These are phyloP conservation scores for Beroe ovata DNA, from an alignment of 37 sponge, comb jelly and placozoan species.

Conservation along the genomic window DNA sequence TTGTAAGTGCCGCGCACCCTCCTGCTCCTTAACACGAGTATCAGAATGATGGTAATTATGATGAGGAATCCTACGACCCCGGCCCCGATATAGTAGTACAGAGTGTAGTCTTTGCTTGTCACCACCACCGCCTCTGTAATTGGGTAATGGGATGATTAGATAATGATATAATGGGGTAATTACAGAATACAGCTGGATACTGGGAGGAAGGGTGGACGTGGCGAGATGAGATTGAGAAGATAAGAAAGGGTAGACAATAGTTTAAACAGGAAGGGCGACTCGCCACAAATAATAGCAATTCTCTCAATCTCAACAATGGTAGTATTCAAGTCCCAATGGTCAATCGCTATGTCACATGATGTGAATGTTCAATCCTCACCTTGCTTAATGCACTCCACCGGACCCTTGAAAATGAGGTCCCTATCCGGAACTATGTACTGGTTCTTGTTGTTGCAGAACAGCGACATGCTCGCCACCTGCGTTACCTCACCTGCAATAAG, in stretches of 20 bases:
- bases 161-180: no score
- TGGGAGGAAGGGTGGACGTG: no score
- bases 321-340: no score
- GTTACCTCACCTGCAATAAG: constrained; percentile 22
- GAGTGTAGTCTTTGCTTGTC: neutral
- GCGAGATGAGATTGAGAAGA: no score
- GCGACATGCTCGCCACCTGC: neutral
- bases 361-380: no score
- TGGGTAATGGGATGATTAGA: no score
- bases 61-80: constrained; percentile 2
- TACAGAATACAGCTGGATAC: no score
- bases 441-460: constrained; percentile 2
- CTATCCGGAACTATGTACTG: neutral
- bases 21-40: neutral
- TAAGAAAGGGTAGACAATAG: no score
- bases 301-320: no score
- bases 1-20: constrained; percentile 31
- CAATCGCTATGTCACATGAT: no score
- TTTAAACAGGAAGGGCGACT: no score
- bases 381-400: neutral
- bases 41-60: neutral
- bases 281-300: no score
- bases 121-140: constrained; percentile 41
- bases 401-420: neutral
- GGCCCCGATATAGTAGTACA: neutral